These are phyloP conservation scores for Heliocidaris tuberculata DNA, from an alignment of 35 echinoderm and acorn worm genomes.

Conservation along the genomic window DNA sequence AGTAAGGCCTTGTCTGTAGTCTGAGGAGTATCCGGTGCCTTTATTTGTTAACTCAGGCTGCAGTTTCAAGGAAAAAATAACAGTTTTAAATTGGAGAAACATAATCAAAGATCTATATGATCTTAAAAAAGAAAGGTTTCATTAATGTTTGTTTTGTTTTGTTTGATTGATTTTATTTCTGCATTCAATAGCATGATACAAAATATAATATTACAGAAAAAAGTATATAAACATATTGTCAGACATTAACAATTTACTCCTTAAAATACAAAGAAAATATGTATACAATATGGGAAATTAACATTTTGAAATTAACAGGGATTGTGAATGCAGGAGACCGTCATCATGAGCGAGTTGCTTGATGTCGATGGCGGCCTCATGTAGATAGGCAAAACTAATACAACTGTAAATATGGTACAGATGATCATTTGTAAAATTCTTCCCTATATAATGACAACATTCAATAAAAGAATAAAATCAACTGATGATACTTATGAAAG, in stretches of 20 bases:
- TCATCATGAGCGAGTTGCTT: too few species aligned
- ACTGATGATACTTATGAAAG: background rate
- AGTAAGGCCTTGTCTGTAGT: constrained; percentile 60
- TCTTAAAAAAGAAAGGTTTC: background rate
- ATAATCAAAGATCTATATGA: background rate
- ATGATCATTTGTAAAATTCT: background rate
- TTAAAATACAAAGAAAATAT: too few species aligned
- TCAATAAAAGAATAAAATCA: background rate
- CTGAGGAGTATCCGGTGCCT: constrained; percentile 68
- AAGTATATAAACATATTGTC: too few species aligned
- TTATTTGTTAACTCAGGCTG: constrained; percentile 80
- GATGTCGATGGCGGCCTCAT: too few species aligned
- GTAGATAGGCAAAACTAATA: background rate
- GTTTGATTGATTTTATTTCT: too few species aligned
- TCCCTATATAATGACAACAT: background rate
- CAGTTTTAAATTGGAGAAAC: background rate
- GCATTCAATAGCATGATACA: too few species aligned
- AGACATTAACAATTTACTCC: too few species aligned
- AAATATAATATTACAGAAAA: too few species aligned
- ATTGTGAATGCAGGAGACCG: too few species aligned
- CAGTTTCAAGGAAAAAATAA: background rate
- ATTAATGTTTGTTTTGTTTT: too few species aligned
- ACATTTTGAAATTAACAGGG: too few species aligned
- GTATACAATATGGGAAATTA: too few species aligned
- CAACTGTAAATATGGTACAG: background rate